These are phyloP conservation scores for Perca fluviatilis DNA, from an alignment of 2,113 vertebrate species.

Conservation along the genomic window DNA sequence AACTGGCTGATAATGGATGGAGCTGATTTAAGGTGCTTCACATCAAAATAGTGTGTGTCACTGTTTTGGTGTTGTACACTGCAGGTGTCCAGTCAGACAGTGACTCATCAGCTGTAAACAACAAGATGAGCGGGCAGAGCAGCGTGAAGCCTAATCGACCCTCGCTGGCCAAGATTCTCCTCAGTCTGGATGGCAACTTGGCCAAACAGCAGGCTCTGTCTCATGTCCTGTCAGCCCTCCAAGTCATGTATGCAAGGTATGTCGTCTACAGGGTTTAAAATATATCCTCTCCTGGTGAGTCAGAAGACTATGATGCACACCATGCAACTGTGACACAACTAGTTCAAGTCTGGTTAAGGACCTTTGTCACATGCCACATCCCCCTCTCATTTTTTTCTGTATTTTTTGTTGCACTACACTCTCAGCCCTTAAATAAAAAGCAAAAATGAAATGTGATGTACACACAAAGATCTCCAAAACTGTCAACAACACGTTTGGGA, in stretches of 20 bases:
- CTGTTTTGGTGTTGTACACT: constrained; percentile 36
- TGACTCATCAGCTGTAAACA: constrained; percentile 91
- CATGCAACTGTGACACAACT: not conserved
- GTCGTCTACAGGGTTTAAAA: not conserved
- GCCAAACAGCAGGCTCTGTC: constrained; percentile 97
- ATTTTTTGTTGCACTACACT: not conserved
- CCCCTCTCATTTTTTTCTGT: not conserved
- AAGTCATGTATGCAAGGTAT: constrained; percentile 98
- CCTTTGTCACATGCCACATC: not conserved
- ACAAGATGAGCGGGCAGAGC: constrained; percentile 91
- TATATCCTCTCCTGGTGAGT: too few relatives aligned
- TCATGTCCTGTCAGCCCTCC: constrained; percentile 93
- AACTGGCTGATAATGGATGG: not conserved
- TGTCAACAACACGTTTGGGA: not conserved
- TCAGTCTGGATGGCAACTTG: constrained; percentile 94
- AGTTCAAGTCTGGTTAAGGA: not conserved
- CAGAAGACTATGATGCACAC: not conserved
- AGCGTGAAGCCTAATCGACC: constrained; percentile 92
- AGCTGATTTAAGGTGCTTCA: not conserved
- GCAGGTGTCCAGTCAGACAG: constrained; percentile 95
- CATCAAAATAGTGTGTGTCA: not conserved
- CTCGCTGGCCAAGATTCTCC: constrained; percentile 96
- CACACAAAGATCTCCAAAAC: not conserved
- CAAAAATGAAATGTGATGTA: not conserved
- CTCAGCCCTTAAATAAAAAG: not conserved